Evolutionary conservation across 2,888 invertebrate genomes (phyloP), one percentile per base, ranked within the genome.

Genomic region (Ethmia dodecea): DNA sequence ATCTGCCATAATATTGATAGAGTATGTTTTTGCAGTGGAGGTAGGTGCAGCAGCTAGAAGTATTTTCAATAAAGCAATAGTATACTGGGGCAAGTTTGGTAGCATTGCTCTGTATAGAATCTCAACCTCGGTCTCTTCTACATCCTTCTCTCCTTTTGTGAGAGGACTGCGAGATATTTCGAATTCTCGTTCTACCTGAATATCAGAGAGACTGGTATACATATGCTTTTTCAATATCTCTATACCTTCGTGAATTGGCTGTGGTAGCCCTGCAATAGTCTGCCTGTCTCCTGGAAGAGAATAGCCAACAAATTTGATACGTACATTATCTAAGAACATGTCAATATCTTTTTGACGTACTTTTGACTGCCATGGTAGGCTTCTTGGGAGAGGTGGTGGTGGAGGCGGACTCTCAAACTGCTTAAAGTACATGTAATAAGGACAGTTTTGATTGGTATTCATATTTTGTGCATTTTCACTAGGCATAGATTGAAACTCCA

Each of bases 1-100:
- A 80, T 99, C 99, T 25, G 97, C 95, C 91, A 99, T 93, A 28
- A 99, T 98, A 75, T 99, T 99, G 58, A 99, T 96, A 31, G 98
- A 97, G 68, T 99, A 99, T 16, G 80, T 96, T 86, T 98, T 98
- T 3, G 96, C 93, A 81, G 98, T 98, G n/a, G 97, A 97, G n/a
- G 98, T 98, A 3, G 99, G 99, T 20, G 98, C 97, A 35, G 99
- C 98, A 16, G 99, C 99, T 37, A 99, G 88, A 37, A 99, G 88
- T 52, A 99, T 96, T 88, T 99, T 99, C 32, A 99, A 83, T 35
- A 99, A 73, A 13, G 98, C 97, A 63, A 99, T 99, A 93, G 98
- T 97, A 64, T 98, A 98, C 64, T 99, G 98, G 6, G 98, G 97
- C 56, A 99, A 87, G 80, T 96, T 96, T 1, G 98, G 97, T 47